phyloP scores from a whole-genome alignment of 2,797 vertebrate species.

The Poeciliopsis infans region DNA sequence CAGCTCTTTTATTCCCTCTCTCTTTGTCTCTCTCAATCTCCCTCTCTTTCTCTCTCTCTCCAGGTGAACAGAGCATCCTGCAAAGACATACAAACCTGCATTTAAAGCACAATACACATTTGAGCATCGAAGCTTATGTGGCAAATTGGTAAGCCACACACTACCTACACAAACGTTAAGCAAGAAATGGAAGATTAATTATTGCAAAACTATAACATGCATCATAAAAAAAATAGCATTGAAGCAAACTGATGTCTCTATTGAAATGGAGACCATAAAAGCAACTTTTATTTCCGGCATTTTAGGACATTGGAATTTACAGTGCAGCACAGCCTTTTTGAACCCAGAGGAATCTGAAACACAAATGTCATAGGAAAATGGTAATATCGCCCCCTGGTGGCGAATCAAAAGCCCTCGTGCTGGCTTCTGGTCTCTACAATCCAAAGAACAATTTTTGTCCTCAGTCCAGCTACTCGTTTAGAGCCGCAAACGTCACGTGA shows the following conservation, averaged over 20 bases:
- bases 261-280: not conserved
- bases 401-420: slow-evolving; percentile 27
- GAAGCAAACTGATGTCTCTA: not conserved
- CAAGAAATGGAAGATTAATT: not conserved
- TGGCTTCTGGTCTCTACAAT: too few relatives aligned
- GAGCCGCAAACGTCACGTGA: too few relatives aligned
- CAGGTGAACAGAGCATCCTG: slow-evolving; percentile 8
- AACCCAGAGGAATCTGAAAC: slow-evolving; percentile 33
- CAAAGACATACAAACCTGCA: not conserved
- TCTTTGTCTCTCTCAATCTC: slow-evolving; percentile 1
- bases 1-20: not conserved
- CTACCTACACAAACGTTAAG: slow-evolving; percentile 8
- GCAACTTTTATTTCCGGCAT: slow-evolving; percentile 1
- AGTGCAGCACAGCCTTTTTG: slow-evolving; percentile 25
- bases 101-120: not conserved
- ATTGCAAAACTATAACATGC: not conserved
- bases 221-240: not conserved
- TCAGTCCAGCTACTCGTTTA: not conserved
- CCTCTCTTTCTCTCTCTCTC: not conserved
- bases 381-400: slow-evolving; percentile 74
- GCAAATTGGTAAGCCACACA: not conserved
- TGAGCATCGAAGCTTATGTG: not conserved
- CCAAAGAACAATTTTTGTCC: too few relatives aligned
- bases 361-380: slow-evolving; percentile 41
- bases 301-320: slow-evolving; percentile 21